phyloP scores from a whole-genome alignment of 2,797 vertebrate species.

The Bovichtus variegatus region DNA sequence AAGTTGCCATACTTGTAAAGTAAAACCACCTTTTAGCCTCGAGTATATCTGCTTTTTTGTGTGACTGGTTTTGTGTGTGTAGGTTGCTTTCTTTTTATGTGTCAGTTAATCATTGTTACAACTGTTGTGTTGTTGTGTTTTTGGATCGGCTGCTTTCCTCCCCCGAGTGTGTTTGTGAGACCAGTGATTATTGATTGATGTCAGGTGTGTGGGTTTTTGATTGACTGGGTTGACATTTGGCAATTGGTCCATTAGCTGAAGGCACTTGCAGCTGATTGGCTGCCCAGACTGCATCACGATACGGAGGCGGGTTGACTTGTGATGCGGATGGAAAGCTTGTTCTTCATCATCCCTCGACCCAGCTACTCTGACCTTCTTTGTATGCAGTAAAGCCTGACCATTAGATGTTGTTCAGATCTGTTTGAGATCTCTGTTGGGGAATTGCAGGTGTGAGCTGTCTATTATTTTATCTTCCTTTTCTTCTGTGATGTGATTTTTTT shows the following conservation, averaged over 20 bases:
- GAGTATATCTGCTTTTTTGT: neutral
- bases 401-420: slow-evolving; percentile 32
- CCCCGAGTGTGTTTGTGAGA: slow-evolving; percentile 3
- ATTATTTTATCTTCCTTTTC: slow-evolving; percentile 15
- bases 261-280: slow-evolving; percentile 42
- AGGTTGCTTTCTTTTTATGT: neutral
- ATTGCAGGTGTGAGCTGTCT: slow-evolving; percentile 13
- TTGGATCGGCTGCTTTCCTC: neutral
- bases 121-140: slow-evolving; percentile 5
- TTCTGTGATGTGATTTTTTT: slow-evolving; percentile 1
- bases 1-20: neutral
- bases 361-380: slow-evolving; percentile 14
- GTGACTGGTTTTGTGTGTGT: neutral
- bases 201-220: slow-evolving; percentile 29
- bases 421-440: neutral
- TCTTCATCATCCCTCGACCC: slow-evolving; percentile 32
- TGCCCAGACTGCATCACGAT: slow-evolving; percentile 9
- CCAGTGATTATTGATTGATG: slow-evolving; percentile 45
- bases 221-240: slow-evolving; percentile 30
- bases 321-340: slow-evolving; percentile 9
- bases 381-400: slow-evolving; percentile 19
- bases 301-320: slow-evolving; percentile 3
- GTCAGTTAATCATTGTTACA: slow-evolving; percentile 8
- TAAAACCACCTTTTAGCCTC: neutral
- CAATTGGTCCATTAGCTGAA: slow-evolving; percentile 47